Conservation (phyloP, 2,797 vertebrate genomes). For the Ambastaia sidthimunki region DNA sequence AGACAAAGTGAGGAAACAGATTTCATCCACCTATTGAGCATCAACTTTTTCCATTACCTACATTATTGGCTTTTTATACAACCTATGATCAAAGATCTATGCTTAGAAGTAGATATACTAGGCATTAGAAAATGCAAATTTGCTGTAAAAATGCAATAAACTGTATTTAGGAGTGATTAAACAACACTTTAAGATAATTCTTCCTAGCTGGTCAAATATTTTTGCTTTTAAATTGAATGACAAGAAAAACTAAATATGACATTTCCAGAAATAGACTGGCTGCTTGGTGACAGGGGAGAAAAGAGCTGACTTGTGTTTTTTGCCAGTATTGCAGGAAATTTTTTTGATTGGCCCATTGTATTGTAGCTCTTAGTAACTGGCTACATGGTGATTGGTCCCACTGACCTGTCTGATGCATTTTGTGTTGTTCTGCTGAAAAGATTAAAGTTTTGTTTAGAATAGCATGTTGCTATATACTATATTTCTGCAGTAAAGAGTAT, state of each 20-base stretch:
- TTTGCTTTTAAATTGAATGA: conserved; percentile 2
- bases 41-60: conserved; percentile 21
- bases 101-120: conserved; percentile 6
- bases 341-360: neutral
- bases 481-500: too few species aligned
- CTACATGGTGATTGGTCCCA: neutral
- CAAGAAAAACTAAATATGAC: conserved; percentile 1
- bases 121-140: neutral
- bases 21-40: conserved; percentile 3
- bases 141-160: too few species aligned
- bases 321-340: neutral
- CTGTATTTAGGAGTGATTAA: neutral
- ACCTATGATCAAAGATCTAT: conserved; percentile 1
- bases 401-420: neutral
- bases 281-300: conserved; percentile 10
- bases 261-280: conserved; percentile 7
- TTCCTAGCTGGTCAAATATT: neutral
- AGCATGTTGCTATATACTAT: neutral
- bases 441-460: neutral
- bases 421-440: neutral
- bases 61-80: neutral
- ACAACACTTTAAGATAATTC: neutral
- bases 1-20: too few species aligned
- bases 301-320: conserved; percentile 4
- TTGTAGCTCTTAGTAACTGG: neutral